These are phyloP conservation scores for Metridium senile DNA, from an alignment of 92 coral and sea anemone species.

Conservation along the genomic window DNA sequence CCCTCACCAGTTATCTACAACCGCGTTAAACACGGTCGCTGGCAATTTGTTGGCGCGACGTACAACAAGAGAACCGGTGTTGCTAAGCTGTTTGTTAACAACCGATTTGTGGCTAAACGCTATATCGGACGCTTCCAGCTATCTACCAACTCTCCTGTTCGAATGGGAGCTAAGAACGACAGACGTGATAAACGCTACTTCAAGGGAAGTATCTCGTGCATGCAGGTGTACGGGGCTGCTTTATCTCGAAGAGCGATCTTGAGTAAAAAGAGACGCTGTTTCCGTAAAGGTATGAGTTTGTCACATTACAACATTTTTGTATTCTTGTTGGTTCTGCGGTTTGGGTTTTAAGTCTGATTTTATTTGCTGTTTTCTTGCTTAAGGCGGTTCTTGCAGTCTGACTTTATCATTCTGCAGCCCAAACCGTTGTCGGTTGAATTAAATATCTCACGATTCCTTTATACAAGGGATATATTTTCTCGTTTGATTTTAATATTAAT, in stretches of 20 bases:
- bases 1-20: conserved; percentile 6
- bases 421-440: too few relatives aligned
- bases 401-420: too few relatives aligned
- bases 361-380: too few relatives aligned
- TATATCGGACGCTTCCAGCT: conserved; percentile 31
- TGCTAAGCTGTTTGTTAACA: conserved; percentile 36
- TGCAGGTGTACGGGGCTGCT: conserved; percentile 19
- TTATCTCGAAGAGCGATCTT: background rate
- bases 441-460: too few relatives aligned
- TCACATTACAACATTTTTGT: too few relatives aligned
- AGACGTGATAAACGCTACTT: conserved; percentile 25
- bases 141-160: conserved; percentile 16
- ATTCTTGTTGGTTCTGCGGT: too few relatives aligned
- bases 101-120: conserved; percentile 1
- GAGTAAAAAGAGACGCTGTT: conserved; percentile 22
- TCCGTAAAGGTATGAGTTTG: conserved; percentile 21
- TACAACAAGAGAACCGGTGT: conserved; percentile 30
- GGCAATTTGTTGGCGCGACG: conserved; percentile 25
- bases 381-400: too few relatives aligned
- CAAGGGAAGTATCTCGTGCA: conserved; percentile 34
- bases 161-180: conserved; percentile 24
- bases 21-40: background rate
- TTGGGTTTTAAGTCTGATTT: background rate
- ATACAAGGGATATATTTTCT: too few relatives aligned
- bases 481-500: too few relatives aligned